A percentile compares a stretch with the other conserved stretches of the same genome.
Conservation (phyloP, 1,140 invertebrate species). For the Nasonia longicornis region DNA sequence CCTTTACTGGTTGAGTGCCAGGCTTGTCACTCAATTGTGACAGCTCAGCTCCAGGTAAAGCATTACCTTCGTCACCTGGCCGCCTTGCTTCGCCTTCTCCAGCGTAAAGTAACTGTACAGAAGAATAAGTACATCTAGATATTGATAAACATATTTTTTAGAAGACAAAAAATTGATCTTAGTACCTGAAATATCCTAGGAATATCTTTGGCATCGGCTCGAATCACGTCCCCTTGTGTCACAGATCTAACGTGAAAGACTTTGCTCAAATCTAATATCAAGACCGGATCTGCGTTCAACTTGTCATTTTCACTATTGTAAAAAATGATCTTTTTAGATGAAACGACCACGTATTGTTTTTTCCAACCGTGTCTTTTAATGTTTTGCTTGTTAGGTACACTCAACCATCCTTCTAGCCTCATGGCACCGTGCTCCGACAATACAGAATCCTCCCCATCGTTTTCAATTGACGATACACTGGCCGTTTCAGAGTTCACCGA, state of each 20-base stretch:
- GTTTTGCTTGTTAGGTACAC: slow-evolving; percentile 95
- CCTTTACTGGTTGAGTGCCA: slow-evolving; percentile 88
- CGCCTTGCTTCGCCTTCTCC: slow-evolving; percentile 93
- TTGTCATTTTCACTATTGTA: slow-evolving; percentile 96
- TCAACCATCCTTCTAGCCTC: slow-evolving; percentile 93
- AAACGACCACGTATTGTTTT: slow-evolving; percentile 97
- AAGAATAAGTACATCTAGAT: slow-evolving; percentile 1
- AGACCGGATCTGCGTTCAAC: slow-evolving; percentile 92
- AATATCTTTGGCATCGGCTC: slow-evolving; percentile 98
- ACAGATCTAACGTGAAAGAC: slow-evolving; percentile 98
- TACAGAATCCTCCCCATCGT: slow-evolving; percentile 85
- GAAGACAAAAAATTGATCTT: neutral
- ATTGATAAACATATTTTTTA: neutral
- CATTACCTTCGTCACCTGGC: slow-evolving; percentile 77
- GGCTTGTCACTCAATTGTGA: slow-evolving; percentile 75
- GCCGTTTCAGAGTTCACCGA: slow-evolving; percentile 87
- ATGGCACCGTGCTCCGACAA: slow-evolving; percentile 65
- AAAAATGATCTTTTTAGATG: slow-evolving; percentile 97
- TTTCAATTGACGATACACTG: slow-evolving; percentile 90
- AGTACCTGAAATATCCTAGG: slow-evolving; percentile 96
- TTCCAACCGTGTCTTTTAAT: slow-evolving; percentile 96
- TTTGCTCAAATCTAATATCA: slow-evolving; percentile 97
- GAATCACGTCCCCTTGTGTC: slow-evolving; percentile 97
- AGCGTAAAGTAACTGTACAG: slow-evolving; percentile 83
- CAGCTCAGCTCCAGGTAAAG: slow-evolving; percentile 63